A percentile compares a stretch with the other conserved stretches of the same genome.
phyloP scores from a whole-genome alignment of 2,113 vertebrate genomes.

The Dendropsophus ebraccatus region DNA sequence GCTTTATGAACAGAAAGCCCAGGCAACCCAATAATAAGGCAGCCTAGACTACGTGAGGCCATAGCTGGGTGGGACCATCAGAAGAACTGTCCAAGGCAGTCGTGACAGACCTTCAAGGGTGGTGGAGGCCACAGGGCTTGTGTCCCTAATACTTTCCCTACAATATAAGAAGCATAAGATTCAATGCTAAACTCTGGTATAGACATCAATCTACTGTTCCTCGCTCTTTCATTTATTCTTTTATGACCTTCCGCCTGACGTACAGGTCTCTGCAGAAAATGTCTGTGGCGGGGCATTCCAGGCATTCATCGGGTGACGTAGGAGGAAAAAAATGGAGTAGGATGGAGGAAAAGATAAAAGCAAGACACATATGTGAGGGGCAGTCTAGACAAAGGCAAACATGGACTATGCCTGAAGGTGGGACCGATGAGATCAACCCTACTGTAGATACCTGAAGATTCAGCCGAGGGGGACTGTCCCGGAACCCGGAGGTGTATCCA shows the following conservation, averaged over 20 bases:
- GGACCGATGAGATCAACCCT: background rate
- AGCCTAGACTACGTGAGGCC: too few relatives aligned
- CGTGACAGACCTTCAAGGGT: too few relatives aligned
- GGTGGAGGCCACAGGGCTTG: background rate
- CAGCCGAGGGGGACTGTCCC: too few relatives aligned
- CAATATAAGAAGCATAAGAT: background rate
- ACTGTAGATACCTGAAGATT: background rate
- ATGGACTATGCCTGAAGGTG: conserved; percentile 19
- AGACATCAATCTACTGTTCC: background rate
- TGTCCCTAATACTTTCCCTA: background rate
- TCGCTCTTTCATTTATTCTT: background rate
- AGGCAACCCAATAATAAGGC: too few relatives aligned
- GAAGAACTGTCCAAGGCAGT: too few relatives aligned
- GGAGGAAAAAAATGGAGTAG: conserved; percentile 17
- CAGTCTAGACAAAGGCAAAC: conserved; percentile 45
- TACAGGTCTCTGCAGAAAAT: background rate
- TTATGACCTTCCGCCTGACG: background rate
- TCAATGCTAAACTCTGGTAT: background rate
- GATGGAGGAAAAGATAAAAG: conserved; percentile 20
- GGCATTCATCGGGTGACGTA: conserved; percentile 12
- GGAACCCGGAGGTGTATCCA: too few relatives aligned
- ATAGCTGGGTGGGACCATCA: too few relatives aligned
- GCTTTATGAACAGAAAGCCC: too few relatives aligned
- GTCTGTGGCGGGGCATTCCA: conserved; percentile 13
- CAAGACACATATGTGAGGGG: background rate